These are phyloP conservation scores for Perodicticus potto DNA, from an alignment of 2,797 vertebrate species.

Conservation along the genomic window DNA sequence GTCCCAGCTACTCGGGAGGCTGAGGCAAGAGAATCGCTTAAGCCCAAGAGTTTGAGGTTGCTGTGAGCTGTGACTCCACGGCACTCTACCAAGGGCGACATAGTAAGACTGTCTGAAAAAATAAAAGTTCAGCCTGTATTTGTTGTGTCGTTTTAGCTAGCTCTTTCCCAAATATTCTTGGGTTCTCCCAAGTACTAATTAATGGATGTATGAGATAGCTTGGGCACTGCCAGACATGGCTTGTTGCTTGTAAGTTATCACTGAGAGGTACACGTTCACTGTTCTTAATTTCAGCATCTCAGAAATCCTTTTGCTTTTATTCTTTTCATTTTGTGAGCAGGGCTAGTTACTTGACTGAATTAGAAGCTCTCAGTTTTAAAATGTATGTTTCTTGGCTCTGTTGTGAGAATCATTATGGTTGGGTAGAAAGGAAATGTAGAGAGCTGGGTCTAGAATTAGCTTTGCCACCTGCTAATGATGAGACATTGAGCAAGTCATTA, in stretches of 20 bases:
- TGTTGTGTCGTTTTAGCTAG: constrained; percentile 12
- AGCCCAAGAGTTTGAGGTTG: no score
- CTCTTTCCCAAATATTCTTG: constrained; percentile 22
- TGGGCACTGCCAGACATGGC: neutral
- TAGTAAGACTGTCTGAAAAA: no score
- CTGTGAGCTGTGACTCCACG: no score
- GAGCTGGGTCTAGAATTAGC: neutral
- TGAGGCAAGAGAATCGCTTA: no score
- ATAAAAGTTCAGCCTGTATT: neutral
- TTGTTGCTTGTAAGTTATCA: neutral
- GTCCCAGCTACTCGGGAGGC: no score
- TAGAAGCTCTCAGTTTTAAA: constrained; percentile 12
- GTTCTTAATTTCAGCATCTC: constrained; percentile 42
- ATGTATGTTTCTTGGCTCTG: constrained; percentile 4
- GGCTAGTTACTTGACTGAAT: neutral
- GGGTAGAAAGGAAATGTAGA: constrained; percentile 26
- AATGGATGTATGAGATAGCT: neutral
- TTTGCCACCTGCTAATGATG: constrained; percentile 26
- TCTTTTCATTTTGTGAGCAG: neutral
- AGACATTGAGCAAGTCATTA: neutral
- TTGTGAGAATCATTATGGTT: neutral
- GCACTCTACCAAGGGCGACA: no score
- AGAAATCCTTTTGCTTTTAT: neutral
- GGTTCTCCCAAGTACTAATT: neutral
- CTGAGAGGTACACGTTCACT: neutral